Evolutionary conservation across 2,113 vertebrate genomes (phyloP), one percentile per base, ranked within the genome.

Genomic region (Ramphastos sulfuratus): DNA sequence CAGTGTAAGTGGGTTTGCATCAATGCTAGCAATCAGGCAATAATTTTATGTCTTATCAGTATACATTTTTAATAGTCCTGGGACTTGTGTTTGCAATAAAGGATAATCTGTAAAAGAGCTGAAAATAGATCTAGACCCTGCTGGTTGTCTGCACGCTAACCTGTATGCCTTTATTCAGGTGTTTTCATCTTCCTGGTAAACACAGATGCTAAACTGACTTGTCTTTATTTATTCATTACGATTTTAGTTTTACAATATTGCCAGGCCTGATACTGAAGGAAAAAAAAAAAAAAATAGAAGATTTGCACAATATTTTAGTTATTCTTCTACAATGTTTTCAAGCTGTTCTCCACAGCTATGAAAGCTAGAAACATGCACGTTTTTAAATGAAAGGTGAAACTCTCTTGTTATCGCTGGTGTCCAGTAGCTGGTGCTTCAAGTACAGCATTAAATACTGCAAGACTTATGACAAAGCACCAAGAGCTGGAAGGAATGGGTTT

Each of bases 11-110:
- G 90, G 90, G 89, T 97, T 97, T 96, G 64, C 93, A 96, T 97
- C 89, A 63, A 94, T 97, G 95, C 63, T 92, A 97, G 76, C 92
- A 97, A 94, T 94, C 95, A 96, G 93, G 48, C 87, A 97, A 95
- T 78, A 94, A 91, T 97, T 97, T 96, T 95, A 70, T 94, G 96
- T 91, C 82, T 96, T 96, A 96, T 85, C 90, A 95, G 78, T 94
- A 96, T 95, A 94, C 89, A 96, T 97, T 97, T 98, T 97, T 97
- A 97, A 97, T 97, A 97, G 94, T 96, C 81, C 67, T 93, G 61
- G 61, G 89, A 96, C 83, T 94, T 85, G 87, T 87, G 60, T 93
- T 70, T 97, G 86, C 94, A 93, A 95, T 95, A 96, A 97, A 97
- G 64, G 23, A 93, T 95, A 95, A 93, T 69, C 90, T 91, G 56